phyloP scores from a whole-genome alignment of 2,888 invertebrate species.

The Tetranychus truncatus region DNA sequence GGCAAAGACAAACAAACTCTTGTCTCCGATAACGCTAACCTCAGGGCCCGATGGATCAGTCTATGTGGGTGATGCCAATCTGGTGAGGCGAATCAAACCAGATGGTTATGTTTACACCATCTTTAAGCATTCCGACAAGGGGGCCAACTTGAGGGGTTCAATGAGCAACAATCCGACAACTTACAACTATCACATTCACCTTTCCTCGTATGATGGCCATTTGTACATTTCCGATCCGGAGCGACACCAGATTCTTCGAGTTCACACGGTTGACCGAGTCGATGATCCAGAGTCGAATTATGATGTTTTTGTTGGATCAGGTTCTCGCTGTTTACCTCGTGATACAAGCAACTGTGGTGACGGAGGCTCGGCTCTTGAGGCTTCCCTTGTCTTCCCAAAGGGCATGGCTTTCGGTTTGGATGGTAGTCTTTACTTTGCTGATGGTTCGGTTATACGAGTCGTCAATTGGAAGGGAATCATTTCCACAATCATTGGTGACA shows the following conservation, averaged over 20 bases:
- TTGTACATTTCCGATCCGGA: slow-evolving; percentile 91
- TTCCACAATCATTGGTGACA: slow-evolving; percentile 49
- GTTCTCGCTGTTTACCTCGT: slow-evolving; percentile 80
- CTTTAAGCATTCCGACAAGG: slow-evolving; percentile 14
- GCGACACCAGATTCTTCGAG: slow-evolving; percentile 45
- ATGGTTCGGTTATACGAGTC: slow-evolving; percentile 69
- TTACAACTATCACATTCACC: slow-evolving; percentile 72
- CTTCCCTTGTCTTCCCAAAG: slow-evolving; percentile 86
- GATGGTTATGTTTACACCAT: slow-evolving; percentile 80
- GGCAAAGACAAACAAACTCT: slow-evolving; percentile 74
- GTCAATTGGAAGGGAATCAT: slow-evolving; percentile 67
- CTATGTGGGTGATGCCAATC: slow-evolving; percentile 89
- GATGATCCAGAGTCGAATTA: slow-evolving; percentile 40
- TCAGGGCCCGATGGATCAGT: slow-evolving; percentile 89
- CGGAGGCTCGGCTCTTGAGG: slow-evolving; percentile 69
- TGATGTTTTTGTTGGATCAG: slow-evolving; percentile 39
- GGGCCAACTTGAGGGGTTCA: not conserved
- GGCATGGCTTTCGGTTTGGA: slow-evolving; percentile 47
- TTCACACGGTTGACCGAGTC: slow-evolving; percentile 19
- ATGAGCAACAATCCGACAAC: not conserved
- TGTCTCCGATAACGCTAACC: slow-evolving; percentile 81
- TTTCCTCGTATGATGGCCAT: slow-evolving; percentile 86
- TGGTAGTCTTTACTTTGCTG: slow-evolving; percentile 80
- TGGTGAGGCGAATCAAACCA: slow-evolving; percentile 71
- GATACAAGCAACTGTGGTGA: slow-evolving; percentile 62